Percentiles rank a stretch among this genome's conserved stretches.
Conservation (phyloP, 2,888 invertebrate species). For the Caradrina clavipalpis region DNA sequence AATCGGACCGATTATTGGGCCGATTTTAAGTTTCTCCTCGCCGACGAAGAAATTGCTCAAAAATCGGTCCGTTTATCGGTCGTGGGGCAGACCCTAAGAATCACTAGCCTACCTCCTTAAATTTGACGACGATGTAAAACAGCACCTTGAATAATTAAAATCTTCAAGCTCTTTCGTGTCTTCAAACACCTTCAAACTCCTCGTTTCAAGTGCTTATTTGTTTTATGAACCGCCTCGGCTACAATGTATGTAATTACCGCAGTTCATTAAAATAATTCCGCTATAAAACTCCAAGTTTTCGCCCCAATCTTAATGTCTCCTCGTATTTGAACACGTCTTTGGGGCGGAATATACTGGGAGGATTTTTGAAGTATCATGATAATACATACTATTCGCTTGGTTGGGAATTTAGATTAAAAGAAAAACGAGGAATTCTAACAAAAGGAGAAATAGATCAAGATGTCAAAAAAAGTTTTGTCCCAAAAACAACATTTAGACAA, state of each 20-base stretch:
- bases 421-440: background rate
- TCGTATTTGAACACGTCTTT: constrained; percentile 58
- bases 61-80: too few species aligned
- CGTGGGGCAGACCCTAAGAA: too few species aligned
- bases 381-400: too few species aligned
- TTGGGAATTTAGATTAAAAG: background rate
- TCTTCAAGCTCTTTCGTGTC: constrained; percentile 12
- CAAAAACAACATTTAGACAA: too few species aligned
- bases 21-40: too few species aligned
- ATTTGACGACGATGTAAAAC: too few species aligned
- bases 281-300: constrained; percentile 74
- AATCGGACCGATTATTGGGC: too few species aligned
- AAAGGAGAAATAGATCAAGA: too few species aligned
- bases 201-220: constrained; percentile 53
- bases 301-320: constrained; percentile 67
- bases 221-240: constrained; percentile 48
- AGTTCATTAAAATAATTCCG: constrained; percentile 76
- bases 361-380: background rate
- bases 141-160: background rate
- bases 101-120: too few species aligned
- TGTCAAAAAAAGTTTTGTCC: too few species aligned
- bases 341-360: constrained; percentile 30
- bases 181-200: constrained; percentile 6
- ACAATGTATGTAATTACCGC: constrained; percentile 70
- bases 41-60: too few species aligned